These are phyloP conservation scores for Phthorimaea operculella DNA, from an alignment of 1,140 invertebrate genomes.

Conservation along the genomic window DNA sequence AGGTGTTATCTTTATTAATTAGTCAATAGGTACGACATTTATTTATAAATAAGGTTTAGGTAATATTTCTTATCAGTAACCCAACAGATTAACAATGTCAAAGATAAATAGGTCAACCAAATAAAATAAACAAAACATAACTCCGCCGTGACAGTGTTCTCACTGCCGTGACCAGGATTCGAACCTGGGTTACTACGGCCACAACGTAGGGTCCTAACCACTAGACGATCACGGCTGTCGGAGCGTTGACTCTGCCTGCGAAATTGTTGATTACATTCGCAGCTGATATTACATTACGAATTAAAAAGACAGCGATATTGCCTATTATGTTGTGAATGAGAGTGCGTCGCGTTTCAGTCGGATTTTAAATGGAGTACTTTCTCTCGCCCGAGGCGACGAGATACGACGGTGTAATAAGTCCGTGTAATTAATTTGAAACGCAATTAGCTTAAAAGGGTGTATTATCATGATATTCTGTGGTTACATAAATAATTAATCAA, in stretches of 20 bases:
- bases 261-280: not conserved
- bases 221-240: constrained; percentile 55
- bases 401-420: not conserved
- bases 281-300: not conserved
- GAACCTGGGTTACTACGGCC: constrained; percentile 66
- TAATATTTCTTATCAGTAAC: too few species aligned
- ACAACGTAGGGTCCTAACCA: constrained; percentile 65
- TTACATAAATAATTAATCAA: not conserved
- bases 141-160: constrained; percentile 29
- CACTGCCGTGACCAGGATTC: constrained; percentile 62
- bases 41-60: too few species aligned
- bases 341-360: not conserved
- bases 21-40: too few species aligned
- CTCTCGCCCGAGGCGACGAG: not conserved
- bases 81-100: too few species aligned
- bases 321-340: not conserved
- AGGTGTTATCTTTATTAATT: too few species aligned
- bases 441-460: not conserved
- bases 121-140: not conserved
- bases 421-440: constrained; percentile 1
- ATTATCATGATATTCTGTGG: not conserved
- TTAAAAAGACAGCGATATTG: not conserved
- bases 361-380: not conserved
- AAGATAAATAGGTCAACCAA: too few species aligned
- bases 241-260: constrained; percentile 11